Conservation (phyloP, 2,797 vertebrate genomes). For the Bradypodion ventrale region DNA sequence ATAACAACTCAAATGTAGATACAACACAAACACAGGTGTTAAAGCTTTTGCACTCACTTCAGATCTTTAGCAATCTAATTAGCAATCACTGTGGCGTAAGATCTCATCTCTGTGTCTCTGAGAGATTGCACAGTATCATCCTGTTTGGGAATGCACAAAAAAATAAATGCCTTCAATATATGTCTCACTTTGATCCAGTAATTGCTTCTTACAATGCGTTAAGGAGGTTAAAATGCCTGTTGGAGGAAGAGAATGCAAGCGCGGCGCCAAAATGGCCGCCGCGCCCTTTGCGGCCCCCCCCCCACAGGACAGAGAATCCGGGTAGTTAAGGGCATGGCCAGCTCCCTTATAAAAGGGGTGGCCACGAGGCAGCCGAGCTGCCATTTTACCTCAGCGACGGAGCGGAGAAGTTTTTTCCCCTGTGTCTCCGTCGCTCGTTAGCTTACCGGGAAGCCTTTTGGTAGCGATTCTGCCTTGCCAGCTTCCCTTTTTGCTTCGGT, state of each 20-base stretch:
- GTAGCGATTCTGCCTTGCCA: too few species aligned
- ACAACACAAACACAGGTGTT: conserved; percentile 48
- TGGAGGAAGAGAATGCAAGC: conserved; percentile 44
- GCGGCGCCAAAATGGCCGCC: too few species aligned
- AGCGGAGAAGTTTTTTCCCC: too few species aligned
- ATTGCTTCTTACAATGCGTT: conserved; percentile 58
- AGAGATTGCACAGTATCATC: conserved; percentile 31
- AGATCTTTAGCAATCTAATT: conserved; percentile 62
- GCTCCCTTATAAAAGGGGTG: too few species aligned
- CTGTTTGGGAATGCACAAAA: conserved; percentile 48
- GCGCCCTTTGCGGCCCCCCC: too few species aligned
- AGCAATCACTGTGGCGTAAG: conserved; percentile 53
- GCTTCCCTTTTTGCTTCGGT: too few species aligned
- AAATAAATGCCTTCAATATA: conserved; percentile 63
- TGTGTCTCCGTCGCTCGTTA: too few species aligned
- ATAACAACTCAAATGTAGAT: conserved; percentile 53
- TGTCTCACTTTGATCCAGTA: conserved; percentile 68
- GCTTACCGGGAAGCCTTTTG: too few species aligned
- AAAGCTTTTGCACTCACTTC: conserved; percentile 56
- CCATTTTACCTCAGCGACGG: too few species aligned
- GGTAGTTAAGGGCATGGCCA: too few species aligned
- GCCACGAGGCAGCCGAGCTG: too few species aligned
- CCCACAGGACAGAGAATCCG: too few species aligned
- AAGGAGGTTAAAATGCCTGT: conserved; percentile 49
- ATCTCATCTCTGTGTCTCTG: conserved; percentile 47